Base-by-base conservation (phyloP, 1,140 invertebrate genomes). In the Drosophila repletoides region DNA sequence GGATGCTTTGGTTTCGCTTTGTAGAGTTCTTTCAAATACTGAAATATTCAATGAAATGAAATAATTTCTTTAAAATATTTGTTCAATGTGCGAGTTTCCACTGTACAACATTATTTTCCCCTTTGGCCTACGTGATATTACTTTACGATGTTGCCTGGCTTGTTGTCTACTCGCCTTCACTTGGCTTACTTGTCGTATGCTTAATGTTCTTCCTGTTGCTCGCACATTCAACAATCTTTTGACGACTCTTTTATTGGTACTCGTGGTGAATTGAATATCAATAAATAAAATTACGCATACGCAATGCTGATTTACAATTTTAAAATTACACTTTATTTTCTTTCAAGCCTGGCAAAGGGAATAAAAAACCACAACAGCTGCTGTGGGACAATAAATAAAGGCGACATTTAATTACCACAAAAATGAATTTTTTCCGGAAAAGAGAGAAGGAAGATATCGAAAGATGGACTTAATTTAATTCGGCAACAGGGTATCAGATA, bases 101-200 rank as follows among this genome's bases (percentile, higher is more conserved):
- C 61, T 72, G 74, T 73, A 55, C 4, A 15, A 6, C 29, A 56
- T 53, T 26, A 63, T 58, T 40, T 48, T n/a, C 12, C 33, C 29
- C 40, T 26, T 63, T 36, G 29, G 34, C 4, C 56, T 79, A 74
- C 70, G 75, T 74, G 70, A 51, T 31, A 28, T 12, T 51, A 17
- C 28, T 60, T 60, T 45, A 60, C 36, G 28, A 60, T 43, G 34
- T 36, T 51, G n/a, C 26, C 17, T 43, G 5, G 15, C 36, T 51
- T 60, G 45, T 60, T 55, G 21, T 36, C 17, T 49, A 34, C 33
- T 45, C 26, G n/a, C 29, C n/a, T 45, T 33, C 9, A 28, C 45
- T 40, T 34, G 29, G 17, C n/a, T 14, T 49, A 71, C 55, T 63
- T 84, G 77, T 58, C 63, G 77, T 55, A 63, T 73, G 55, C 51